Evolutionary conservation across 2,797 vertebrate species (phyloP).

Genomic region (Characodon lateralis): DNA sequence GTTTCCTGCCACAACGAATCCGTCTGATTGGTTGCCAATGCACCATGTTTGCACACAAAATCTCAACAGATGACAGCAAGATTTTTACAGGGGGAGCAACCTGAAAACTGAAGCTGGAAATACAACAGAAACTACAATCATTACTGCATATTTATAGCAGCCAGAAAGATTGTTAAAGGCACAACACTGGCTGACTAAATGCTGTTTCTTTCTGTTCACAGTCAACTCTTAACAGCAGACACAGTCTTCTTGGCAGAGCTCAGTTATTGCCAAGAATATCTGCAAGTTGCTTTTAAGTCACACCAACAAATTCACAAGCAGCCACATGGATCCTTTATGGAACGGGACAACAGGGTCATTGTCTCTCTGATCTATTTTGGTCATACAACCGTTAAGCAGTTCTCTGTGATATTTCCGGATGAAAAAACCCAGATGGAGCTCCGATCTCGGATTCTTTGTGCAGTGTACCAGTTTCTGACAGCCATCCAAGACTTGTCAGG

Average conservation of each 20-base stretch:
- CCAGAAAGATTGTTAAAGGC: constrained; percentile 12
- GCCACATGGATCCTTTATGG: neutral
- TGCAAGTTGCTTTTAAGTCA: constrained; percentile 14
- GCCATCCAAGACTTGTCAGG: neutral
- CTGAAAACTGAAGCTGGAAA: constrained; percentile 24
- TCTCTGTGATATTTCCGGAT: neutral
- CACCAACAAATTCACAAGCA: constrained; percentile 10
- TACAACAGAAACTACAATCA: constrained; percentile 6
- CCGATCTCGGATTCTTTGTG: neutral
- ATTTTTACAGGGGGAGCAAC: constrained; percentile 1
- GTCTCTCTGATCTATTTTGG: constrained; percentile 4
- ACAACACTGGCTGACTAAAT: constrained; percentile 17
- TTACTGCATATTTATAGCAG: constrained; percentile 7
- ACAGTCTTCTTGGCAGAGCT: constrained; percentile 23
- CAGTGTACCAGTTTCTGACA: neutral
- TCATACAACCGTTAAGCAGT: constrained; percentile 12
- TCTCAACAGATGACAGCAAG: constrained; percentile 13
- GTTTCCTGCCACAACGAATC: constrained; percentile 25
- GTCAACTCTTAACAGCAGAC: neutral
- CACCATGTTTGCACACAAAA: constrained; percentile 29
- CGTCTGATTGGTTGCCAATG: constrained; percentile 31
- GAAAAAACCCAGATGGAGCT: neutral
- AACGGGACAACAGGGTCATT: neutral
- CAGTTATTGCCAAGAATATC: constrained; percentile 23
- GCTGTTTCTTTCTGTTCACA: neutral